Evolutionary conservation across 2,797 vertebrate genomes (phyloP).

Genomic region (Coregonus suidteri): DNA sequence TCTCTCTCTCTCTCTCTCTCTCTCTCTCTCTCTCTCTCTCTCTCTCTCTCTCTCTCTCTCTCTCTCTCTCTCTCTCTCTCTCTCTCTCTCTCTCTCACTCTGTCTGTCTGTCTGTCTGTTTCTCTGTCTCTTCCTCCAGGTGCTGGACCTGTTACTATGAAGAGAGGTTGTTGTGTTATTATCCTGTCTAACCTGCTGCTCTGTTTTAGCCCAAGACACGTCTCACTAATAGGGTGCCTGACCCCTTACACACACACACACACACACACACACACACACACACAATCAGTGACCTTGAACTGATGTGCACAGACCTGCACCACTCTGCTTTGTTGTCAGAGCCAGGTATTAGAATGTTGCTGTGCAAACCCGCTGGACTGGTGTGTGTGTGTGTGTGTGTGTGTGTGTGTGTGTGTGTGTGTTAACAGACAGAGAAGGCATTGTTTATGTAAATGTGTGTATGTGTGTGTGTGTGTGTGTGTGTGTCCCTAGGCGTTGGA

Average conservation of each 20-base stretch:
- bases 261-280: conserved; percentile 3
- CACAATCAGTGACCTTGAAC: conserved; percentile 9
- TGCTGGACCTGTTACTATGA: too few relatives aligned
- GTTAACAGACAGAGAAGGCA: too few relatives aligned
- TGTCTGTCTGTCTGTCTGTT: neutral
- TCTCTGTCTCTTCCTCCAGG: too few relatives aligned
- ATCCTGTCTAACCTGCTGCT: conserved; percentile 65
- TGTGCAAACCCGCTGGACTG: conserved; percentile 49
- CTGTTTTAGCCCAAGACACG: conserved; percentile 45
- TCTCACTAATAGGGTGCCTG: conserved; percentile 63
- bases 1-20: neutral
- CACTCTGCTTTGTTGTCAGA: conserved; percentile 52
- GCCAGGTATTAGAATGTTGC: conserved; percentile 68
- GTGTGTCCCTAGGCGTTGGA: conserved; percentile 67
- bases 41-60: conserved; percentile 16
- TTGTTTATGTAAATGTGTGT: conserved; percentile 1
- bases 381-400: too few relatives aligned
- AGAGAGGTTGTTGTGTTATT: conserved; percentile 35
- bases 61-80: too few relatives aligned
- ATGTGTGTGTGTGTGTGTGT: conserved; percentile 38
- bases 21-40: neutral
- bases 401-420: too few relatives aligned
- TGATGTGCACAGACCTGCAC: conserved; percentile 69
- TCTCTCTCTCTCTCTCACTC: too few relatives aligned
- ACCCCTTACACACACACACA: conserved; percentile 39